phyloP scores from a whole-genome alignment of 2,113 vertebrate species.

The Podarcis muralis region DNA sequence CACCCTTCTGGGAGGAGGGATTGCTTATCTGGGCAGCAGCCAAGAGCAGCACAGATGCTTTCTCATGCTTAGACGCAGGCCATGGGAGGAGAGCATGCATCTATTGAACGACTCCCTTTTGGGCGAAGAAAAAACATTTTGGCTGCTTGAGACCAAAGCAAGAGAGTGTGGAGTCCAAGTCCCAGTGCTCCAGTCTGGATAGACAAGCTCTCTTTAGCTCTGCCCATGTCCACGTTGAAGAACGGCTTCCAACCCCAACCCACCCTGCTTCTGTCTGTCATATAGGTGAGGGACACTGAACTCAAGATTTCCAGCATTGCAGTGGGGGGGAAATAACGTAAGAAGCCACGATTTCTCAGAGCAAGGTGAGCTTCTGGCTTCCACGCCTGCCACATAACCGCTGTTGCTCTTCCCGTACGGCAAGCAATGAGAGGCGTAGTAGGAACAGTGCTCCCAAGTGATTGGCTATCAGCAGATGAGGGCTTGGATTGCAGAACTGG shows the following conservation, averaged over 20 bases:
- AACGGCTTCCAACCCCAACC: background rate
- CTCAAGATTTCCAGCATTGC: background rate
- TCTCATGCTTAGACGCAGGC: background rate
- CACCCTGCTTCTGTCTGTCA: background rate
- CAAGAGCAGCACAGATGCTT: constrained; percentile 17
- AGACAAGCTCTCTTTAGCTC: background rate
- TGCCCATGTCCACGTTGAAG: background rate
- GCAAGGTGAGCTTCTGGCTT: background rate
- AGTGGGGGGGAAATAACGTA: rapidly evolving
- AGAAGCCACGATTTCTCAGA: background rate
- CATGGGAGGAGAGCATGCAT: background rate
- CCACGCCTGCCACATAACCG: background rate
- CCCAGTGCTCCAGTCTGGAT: background rate
- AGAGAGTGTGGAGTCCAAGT: rapidly evolving
- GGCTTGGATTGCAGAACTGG: constrained; percentile 48
- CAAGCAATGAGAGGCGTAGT: constrained; percentile 20
- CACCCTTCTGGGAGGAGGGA: background rate
- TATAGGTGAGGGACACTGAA: background rate
- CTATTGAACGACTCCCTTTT: background rate
- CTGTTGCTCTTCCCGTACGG: background rate
- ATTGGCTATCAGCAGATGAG: constrained; percentile 45
- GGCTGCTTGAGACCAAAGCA: constrained; percentile 24
- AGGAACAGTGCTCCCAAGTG: constrained; percentile 29
- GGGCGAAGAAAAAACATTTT: background rate
- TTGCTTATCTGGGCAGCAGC: constrained; percentile 25